Evolutionary conservation across 2,797 vertebrate species (phyloP), one percentile per base, ranked within the genome.

Genomic region (Salmo trutta): DNA sequence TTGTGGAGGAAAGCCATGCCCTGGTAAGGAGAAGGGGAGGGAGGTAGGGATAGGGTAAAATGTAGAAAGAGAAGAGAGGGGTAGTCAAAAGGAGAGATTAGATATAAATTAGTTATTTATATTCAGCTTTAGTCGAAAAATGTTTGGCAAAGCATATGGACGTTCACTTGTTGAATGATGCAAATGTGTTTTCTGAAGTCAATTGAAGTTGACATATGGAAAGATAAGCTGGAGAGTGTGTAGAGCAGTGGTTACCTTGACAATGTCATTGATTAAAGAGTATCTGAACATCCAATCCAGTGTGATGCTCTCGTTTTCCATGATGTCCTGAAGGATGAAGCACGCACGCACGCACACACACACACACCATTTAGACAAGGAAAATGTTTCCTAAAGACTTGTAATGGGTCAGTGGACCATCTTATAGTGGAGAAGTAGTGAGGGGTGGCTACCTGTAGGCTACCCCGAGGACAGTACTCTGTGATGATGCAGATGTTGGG

Each of bases 271-370:
- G 86, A 97, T 96, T 85, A 99, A 95, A 0, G 97, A 99, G 74
- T 96, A 98, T 84, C 96, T 96, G 84, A 99, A 98, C 96, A 98
- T 97, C 97, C 97, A 98, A 88, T 99, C 97, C 89, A 99, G 89
- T 0, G 95, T 97, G 88, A 98, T 98, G 91, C 96, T 98, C 86
- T 99, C 97, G 0, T 98, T 99, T 89, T 98, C 97, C 91, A 99
- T 80, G 82, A 99, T 97, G 87, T 99, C 97, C 97, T 99, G 85
- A n/a, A 47, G 16, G 54, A 59, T 75, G 36, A 62, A 24, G 1
- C n/a, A 31, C 10, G 68, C 59, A 4, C 4, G 1, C 19, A 56
- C 52, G 36, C 36, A 2, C 17, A 41, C 21, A 68, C 52, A 72
- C 5, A 10, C 54, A n/a, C n/a, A 53, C 17, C 24, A 17, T 64